Conservation (phyloP, 2,797 vertebrate species). For the Syngnathus rostellatus region DNA sequence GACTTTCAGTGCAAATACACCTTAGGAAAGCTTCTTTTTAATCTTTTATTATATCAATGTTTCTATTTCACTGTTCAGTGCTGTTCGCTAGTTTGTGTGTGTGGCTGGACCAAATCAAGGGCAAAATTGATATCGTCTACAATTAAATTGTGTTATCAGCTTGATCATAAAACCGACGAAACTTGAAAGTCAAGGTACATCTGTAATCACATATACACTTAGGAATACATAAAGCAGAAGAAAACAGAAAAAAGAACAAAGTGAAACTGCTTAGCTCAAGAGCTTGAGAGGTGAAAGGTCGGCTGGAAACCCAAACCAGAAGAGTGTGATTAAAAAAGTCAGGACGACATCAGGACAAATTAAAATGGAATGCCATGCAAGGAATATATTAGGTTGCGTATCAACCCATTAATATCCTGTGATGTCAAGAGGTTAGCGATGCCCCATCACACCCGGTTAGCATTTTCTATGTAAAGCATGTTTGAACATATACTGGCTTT, state of each 20-base stretch:
- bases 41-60: too few species aligned
- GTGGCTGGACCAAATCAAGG: too few species aligned
- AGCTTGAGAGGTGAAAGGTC: slow-evolving; percentile 35
- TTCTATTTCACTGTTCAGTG: too few species aligned
- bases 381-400: slow-evolving; percentile 12
- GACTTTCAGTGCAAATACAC: too few species aligned
- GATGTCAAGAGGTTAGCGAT: slow-evolving; percentile 28
- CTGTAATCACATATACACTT: slow-evolving; percentile 2
- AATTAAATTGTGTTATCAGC: neutral
- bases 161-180: neutral
- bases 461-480: slow-evolving; percentile 19
- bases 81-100: too few species aligned
- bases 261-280: slow-evolving; percentile 16
- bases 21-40: too few species aligned
- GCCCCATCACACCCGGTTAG: slow-evolving; percentile 19
- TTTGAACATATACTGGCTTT: slow-evolving; percentile 22
- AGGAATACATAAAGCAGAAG: slow-evolving; percentile 4
- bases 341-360: slow-evolving; percentile 17
- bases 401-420: slow-evolving; percentile 7
- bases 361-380: slow-evolving; percentile 9
- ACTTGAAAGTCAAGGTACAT: neutral
- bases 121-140: too few species aligned
- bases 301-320: slow-evolving; percentile 12
- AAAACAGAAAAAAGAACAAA: slow-evolving; percentile 2
- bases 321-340: slow-evolving; percentile 17